Evolutionary conservation across 2,888 invertebrate genomes (phyloP).

Genomic region (Melolontha melolontha): DNA sequence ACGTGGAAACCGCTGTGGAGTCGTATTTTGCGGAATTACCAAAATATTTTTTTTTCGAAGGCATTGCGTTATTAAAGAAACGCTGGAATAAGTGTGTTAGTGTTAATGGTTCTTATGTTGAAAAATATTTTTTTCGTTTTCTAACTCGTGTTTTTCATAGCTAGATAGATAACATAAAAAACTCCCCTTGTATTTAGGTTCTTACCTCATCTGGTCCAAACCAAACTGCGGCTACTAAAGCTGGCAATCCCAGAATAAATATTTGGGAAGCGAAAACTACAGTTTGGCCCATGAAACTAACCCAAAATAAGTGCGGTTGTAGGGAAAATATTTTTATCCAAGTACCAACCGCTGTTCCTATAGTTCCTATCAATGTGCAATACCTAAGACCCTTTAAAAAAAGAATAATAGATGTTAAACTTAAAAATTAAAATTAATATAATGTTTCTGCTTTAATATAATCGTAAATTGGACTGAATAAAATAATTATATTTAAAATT

Average conservation of each 20-base stretch:
- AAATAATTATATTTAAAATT: too few relatives aligned
- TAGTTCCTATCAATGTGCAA: constrained; percentile 82
- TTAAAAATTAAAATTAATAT: not conserved
- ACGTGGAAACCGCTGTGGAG: too few relatives aligned
- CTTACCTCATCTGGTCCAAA: constrained; percentile 91
- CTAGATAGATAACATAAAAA: too few relatives aligned
- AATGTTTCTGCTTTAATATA: not conserved
- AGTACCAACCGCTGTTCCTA: constrained; percentile 87
- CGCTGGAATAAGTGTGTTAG: too few relatives aligned
- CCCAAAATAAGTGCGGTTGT: constrained; percentile 82
- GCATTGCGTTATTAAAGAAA: too few relatives aligned
- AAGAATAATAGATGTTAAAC: not conserved
- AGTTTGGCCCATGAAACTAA: constrained; percentile 89
- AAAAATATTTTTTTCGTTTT: too few relatives aligned
- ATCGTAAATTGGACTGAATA: too few relatives aligned
- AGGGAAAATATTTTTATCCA: constrained; percentile 92
- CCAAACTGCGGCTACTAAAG: constrained; percentile 94
- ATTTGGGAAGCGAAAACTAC: constrained; percentile 88
- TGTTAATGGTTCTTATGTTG: too few relatives aligned
- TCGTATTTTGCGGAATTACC: too few relatives aligned
- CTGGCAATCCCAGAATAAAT: constrained; percentile 91
- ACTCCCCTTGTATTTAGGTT: too few relatives aligned
- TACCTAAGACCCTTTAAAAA: constrained; percentile 79
- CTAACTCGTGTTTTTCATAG: too few relatives aligned
- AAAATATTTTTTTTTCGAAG: too few relatives aligned